Evolutionary conservation across 2,888 invertebrate genomes (phyloP).

Genomic region (Iphiclides podalirius): DNA sequence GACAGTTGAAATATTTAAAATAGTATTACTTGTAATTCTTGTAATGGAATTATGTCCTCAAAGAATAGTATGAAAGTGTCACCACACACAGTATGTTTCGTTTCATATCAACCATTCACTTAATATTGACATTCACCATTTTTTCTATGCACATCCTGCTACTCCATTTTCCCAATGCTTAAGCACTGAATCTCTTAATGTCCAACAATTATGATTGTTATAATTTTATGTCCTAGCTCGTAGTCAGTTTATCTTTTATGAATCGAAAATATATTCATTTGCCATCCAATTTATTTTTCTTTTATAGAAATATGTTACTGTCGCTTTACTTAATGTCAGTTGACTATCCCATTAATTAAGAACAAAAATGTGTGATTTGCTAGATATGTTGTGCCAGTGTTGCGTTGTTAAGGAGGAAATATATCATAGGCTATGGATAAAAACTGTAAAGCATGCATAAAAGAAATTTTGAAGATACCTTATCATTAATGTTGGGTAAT

Average conservation of each 20-base stretch:
- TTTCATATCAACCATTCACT: background rate
- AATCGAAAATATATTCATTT: conserved; percentile 47
- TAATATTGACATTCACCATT: background rate
- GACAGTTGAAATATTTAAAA: too few species aligned
- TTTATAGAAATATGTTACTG: conserved; percentile 47
- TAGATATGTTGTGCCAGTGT: too few species aligned
- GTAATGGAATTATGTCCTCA: too few species aligned
- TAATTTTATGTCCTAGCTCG: conserved; percentile 17
- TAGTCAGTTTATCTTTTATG: conserved; percentile 20
- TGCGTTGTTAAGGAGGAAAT: too few species aligned
- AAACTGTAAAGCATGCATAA: too few species aligned
- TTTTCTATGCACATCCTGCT: conserved; percentile 9
- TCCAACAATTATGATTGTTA: conserved; percentile 8
- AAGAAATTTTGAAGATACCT: too few species aligned
- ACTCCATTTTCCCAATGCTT: conserved; percentile 11
- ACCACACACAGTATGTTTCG: too few species aligned
- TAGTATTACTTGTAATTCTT: too few species aligned
- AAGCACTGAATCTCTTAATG: conserved; percentile 15
- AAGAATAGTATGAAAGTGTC: too few species aligned
- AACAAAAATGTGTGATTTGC: too few species aligned
- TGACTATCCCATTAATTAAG: conserved; percentile 40
- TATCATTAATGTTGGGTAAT: too few species aligned
- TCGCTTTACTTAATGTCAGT: conserved; percentile 51
- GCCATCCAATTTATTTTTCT: conserved; percentile 40
- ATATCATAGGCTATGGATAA: too few species aligned